Base-by-base conservation (phyloP, 23 tunicate species). In the Oikopleura vanhoeffeni region DNA sequence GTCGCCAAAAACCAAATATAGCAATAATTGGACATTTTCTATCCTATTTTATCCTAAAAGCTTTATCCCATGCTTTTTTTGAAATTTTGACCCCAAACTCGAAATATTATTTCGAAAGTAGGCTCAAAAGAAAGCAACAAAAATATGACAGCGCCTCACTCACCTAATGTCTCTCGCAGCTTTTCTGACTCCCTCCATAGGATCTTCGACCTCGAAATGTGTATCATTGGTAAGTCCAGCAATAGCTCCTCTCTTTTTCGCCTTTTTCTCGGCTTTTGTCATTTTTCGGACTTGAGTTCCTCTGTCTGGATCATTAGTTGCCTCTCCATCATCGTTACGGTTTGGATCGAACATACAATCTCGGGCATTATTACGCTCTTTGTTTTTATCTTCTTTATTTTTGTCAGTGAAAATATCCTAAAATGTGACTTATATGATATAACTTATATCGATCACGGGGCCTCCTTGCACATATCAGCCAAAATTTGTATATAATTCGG, bases 181-280 rank as follows among this genome's bases (percentile, higher is more conserved):
- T 49, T 49, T 49, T 8, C 64, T 13, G 24, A 49, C 64, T 2
- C 79, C 79, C 32, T 71, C 79, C 79, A 71, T 71, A 18, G 79
- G 79, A 71, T 71, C 79, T 13, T 13, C 79, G 38, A 71, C 79
- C 32, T 71, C 34, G 4, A 2, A 71, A 18, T 71, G 38, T 13
- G 34, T 4, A 13, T 71, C 79, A 71, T 18, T 30, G 3, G 79
- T 71, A 4, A 71, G 38, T 2, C 79, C 79, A 28, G 34, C 38
- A 2, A 71, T 30, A 71, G 34, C 79, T 24, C 79, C 79, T 24
- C 79, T 33, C 35, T 71, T 71, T 38, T 71, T 71, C 32, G 34
- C 38, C 79, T 71, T 71, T 38, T 71, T 71, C 79, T 71, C 79
- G 38, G 64, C 64, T 24, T 49, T 49, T 49, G 64, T 49, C 64